A percentile compares a stretch with the other conserved stretches of the same genome.
phyloP scores from a whole-genome alignment of 2,113 vertebrate species.

The Cinclus mexicanus region DNA sequence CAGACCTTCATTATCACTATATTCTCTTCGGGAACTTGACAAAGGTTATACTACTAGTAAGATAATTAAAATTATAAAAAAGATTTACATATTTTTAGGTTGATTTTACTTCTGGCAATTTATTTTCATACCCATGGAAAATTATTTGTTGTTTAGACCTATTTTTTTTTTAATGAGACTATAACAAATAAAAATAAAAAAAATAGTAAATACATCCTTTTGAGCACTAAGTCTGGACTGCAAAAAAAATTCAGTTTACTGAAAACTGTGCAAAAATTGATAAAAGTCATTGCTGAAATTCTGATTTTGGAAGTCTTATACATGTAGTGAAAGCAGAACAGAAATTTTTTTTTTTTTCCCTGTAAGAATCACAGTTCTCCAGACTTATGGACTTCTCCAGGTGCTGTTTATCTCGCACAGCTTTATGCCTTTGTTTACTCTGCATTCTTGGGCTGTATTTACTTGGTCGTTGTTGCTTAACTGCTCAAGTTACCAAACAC shows the following conservation, averaged over 20 bases:
- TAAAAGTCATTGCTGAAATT: neutral
- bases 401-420: neutral
- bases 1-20: slow-evolving; percentile 1
- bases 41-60: neutral
- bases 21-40: neutral
- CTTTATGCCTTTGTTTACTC: neutral
- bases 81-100: neutral
- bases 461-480: neutral
- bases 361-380: neutral
- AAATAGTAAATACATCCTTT: neutral
- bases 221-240: neutral
- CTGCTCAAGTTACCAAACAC: neutral
- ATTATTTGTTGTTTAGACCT: neutral
- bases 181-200: neutral
- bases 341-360: slow-evolving; percentile 1
- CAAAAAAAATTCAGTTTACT: neutral
- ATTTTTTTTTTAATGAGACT: neutral
- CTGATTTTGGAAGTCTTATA: neutral
- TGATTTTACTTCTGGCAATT: neutral
- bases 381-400: neutral
- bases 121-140: neutral
- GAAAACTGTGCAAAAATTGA: neutral
- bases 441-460: neutral
- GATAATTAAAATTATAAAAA: neutral
- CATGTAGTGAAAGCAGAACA: neutral